Evolutionary conservation across 2,113 vertebrate species (phyloP).

Genomic region (Colius striatus): DNA sequence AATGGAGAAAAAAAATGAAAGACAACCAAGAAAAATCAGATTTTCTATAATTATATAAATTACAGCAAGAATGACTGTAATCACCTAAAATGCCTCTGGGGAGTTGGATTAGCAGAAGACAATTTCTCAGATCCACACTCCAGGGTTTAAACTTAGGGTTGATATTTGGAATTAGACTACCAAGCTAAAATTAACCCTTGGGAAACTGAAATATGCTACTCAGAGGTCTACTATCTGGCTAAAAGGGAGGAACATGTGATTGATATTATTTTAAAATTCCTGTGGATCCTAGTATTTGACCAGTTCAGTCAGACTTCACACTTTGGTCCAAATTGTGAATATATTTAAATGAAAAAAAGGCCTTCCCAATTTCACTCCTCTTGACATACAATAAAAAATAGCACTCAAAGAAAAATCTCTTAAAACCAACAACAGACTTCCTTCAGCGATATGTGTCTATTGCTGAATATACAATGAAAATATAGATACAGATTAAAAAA

Average conservation of each 20-base stretch:
- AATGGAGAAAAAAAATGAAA: slow-evolving; percentile 40
- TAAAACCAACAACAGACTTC: neutral
- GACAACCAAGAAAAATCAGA: slow-evolving; percentile 80
- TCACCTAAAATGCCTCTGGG: slow-evolving; percentile 80
- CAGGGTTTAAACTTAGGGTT: slow-evolving; percentile 73
- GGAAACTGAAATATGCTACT: slow-evolving; percentile 41
- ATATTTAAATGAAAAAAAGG: neutral
- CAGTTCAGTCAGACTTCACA: neutral
- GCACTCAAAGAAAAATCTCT: neutral
- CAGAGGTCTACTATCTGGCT: neutral
- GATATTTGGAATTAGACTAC: slow-evolving; percentile 67
- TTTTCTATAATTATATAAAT: slow-evolving; percentile 84
- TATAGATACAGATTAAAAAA: neutral
- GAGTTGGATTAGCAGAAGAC: slow-evolving; percentile 82
- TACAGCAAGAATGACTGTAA: slow-evolving; percentile 82
- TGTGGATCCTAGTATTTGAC: neutral
- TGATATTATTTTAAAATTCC: neutral
- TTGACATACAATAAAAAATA: neutral
- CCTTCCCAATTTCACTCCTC: neutral
- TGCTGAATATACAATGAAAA: neutral
- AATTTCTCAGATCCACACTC: slow-evolving; percentile 84
- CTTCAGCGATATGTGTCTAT: neutral
- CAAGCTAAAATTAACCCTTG: slow-evolving; percentile 73
- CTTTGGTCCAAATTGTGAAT: neutral
- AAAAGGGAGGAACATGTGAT: neutral